These are phyloP conservation scores for Empidonax traillii DNA, from an alignment of 2,113 vertebrate genomes.

Conservation along the genomic window DNA sequence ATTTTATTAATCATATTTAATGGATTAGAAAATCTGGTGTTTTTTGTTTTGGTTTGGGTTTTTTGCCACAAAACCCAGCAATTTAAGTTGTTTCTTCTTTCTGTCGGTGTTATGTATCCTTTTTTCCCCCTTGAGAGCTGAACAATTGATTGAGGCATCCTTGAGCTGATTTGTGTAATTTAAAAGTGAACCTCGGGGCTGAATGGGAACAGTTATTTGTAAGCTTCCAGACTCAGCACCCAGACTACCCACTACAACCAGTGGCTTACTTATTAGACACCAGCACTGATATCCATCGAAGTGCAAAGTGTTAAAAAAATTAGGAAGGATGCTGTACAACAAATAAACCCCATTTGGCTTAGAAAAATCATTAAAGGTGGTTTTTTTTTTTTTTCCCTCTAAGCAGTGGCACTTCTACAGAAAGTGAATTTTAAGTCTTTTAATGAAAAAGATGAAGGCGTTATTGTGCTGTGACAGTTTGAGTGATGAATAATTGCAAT, in stretches of 20 bases:
- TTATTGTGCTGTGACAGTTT: background rate
- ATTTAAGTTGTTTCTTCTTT: background rate
- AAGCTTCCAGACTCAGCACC: background rate
- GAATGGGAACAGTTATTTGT: background rate
- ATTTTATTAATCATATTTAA: background rate
- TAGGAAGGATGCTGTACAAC: background rate
- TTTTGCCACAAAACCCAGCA: too few species aligned
- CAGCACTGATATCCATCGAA: background rate
- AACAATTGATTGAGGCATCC: background rate
- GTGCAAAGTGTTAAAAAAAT: background rate
- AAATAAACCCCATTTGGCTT: background rate
- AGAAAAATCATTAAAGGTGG: background rate
- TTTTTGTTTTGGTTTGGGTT: fast-evolving
- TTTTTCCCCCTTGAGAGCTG: background rate
- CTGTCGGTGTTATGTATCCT: background rate
- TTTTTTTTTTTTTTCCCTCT: background rate
- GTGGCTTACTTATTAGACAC: background rate
- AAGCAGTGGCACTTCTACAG: background rate
- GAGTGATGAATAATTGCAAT: background rate
- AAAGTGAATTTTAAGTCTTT: background rate
- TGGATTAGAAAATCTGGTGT: background rate
- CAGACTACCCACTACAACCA: background rate
- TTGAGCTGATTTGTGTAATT: background rate
- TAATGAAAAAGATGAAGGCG: background rate
- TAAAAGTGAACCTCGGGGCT: background rate